These are phyloP conservation scores for Psittacula derbiana DNA, from an alignment of 2,797 vertebrate species.

Conservation along the genomic window DNA sequence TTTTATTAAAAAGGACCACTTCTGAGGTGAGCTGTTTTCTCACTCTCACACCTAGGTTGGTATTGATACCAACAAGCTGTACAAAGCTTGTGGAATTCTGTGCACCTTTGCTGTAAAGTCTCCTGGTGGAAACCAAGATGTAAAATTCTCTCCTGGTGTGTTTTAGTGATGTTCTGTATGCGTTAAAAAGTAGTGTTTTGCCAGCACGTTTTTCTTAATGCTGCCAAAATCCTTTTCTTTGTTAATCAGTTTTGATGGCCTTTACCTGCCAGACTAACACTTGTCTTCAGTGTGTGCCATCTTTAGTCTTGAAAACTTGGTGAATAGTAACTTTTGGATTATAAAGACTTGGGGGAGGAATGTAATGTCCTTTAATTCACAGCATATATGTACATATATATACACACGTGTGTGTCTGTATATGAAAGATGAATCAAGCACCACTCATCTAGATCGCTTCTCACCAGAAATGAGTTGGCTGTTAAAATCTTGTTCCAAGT, in stretches of 20 bases:
- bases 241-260: background rate
- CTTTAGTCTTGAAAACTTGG: background rate
- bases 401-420: background rate
- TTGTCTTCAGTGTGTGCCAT: background rate
- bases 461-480: background rate
- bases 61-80: background rate
- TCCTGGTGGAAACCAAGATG: background rate
- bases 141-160: background rate
- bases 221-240: background rate
- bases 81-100: background rate
- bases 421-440: background rate
- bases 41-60: background rate
- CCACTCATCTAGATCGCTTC: background rate
- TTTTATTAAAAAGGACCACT: background rate
- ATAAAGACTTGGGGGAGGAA: background rate
- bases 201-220: background rate
- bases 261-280: background rate
- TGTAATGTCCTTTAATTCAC: background rate
- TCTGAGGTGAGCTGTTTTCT: background rate
- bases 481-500: background rate
- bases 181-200: background rate
- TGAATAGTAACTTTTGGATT: background rate
- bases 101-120: background rate
- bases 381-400: accelerated
- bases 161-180: background rate